Evolutionary conservation across 2,888 invertebrate genomes (phyloP), one percentile per base, ranked within the genome.

Genomic region (Calameuta idolon): DNA sequence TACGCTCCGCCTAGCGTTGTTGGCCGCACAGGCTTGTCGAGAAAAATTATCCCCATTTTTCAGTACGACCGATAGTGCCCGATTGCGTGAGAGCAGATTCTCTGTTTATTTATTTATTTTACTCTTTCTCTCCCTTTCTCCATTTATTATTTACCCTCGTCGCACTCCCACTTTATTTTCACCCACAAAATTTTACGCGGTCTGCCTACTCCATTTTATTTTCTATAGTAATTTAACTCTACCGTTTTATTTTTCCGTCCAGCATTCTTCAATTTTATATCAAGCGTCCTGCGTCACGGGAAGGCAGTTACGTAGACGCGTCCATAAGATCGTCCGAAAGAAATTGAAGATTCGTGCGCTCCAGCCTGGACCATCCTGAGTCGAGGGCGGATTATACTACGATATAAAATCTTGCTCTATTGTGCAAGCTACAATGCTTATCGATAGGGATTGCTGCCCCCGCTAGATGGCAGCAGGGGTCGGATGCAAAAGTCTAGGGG

Each of bases 321-420:
- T 55, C 55, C 55, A 55, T 55, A 55, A 55, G 2, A 55, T 55
- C 23, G 23, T 55, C 23, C 23, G 23, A 55, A 55, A 55, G 55
- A 55, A 55, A 55, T 55, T 55, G 55, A 55, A 23, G 55, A 55
- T 55, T 55, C 55, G 55, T 55, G 23, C 23, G 23, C 23, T 55
- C 23, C 55, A 9, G 0, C 55, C 55, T 23, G 55, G 23, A 55
- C 23, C 9, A 23, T 23, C 55, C 55, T 23, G 55, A 55, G 55
- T 0, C 0, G 55, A 55, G 55, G 55, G 55, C 55, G 23, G 55
- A 55, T 55, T 55, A 55, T 55, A 55, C 55, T 23, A 55, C 33
- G 81, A 80, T 81, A 82, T 81, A 86, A 85, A 86, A 85, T 86
- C 85, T 85, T 84, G 84, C 79, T 23, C 85, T 83, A 85, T 86